Evolutionary conservation across 2,797 vertebrate species (phyloP).

Genomic region (Morelia viridis): DNA sequence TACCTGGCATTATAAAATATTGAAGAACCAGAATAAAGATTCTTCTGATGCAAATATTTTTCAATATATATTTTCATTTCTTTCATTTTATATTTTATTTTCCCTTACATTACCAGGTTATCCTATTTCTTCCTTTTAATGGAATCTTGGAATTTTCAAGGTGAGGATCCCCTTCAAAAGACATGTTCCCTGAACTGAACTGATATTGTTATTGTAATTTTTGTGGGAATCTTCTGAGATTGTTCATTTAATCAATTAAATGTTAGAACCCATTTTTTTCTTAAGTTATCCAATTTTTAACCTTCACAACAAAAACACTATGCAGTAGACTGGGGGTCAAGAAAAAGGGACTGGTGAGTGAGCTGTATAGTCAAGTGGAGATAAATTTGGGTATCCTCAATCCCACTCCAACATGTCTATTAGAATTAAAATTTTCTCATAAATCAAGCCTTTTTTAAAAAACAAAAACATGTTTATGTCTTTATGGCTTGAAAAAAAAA

Average conservation of each 20-base stretch:
- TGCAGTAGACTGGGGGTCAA: background rate
- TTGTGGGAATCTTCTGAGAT: background rate
- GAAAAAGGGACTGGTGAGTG: background rate
- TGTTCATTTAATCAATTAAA: background rate
- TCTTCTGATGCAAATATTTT: background rate
- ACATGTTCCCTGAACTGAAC: background rate
- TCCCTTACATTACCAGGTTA: background rate
- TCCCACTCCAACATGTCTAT: background rate
- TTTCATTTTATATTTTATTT: background rate
- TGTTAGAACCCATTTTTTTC: background rate
- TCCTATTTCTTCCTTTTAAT: background rate
- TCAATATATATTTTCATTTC: background rate
- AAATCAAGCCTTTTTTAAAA: background rate
- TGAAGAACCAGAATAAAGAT: background rate
- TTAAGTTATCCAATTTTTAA: no score
- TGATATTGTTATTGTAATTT: background rate
- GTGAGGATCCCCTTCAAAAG: background rate
- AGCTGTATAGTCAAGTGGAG: background rate
- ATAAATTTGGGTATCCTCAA: background rate
- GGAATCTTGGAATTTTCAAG: background rate
- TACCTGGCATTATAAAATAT: constrained; percentile 11
- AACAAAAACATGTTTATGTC: background rate
- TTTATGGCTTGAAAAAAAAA: background rate
- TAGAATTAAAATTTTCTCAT: background rate
- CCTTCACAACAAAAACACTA: background rate